Percentiles rank a stretch among this genome's conserved stretches.
These are phyloP conservation scores for Artemia sp. DNA, from an alignment of 2,888 invertebrate genomes.

Conservation along the genomic window DNA sequence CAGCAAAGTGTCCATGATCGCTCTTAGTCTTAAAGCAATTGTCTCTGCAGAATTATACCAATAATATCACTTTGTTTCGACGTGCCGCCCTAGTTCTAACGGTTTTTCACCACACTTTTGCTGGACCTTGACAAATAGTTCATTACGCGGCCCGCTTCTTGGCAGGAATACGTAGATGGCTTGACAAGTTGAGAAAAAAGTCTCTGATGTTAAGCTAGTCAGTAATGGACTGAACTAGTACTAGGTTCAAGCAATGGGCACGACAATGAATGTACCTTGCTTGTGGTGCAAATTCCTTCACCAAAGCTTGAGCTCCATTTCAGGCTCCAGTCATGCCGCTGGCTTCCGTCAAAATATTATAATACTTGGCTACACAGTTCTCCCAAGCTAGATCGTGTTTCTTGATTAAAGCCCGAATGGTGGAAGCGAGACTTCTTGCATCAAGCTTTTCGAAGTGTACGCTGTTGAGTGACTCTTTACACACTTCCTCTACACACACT, in stretches of 20 bases:
- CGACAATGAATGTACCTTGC: conserved; percentile 21
- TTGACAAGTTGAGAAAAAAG: conserved; percentile 15
- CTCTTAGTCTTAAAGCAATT: conserved; percentile 1
- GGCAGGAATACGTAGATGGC: conserved; percentile 17
- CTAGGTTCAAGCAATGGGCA: conserved; percentile 22
- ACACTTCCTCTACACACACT: conserved; percentile 20
- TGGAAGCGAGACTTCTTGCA: conserved; percentile 18
- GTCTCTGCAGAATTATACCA: neutral
- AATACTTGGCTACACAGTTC: conserved; percentile 21
- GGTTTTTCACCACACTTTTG: neutral
- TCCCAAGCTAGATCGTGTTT: conserved; percentile 18
- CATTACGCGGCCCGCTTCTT: conserved; percentile 12
- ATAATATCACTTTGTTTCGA: neutral
- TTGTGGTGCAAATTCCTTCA: conserved; percentile 20
- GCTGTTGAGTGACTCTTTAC: conserved; percentile 12
- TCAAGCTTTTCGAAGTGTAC: conserved; percentile 11
- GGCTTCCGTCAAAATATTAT: conserved; percentile 19
- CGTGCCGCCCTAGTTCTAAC: neutral
- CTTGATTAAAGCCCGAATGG: conserved; percentile 9
- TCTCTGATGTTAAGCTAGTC: conserved; percentile 14
- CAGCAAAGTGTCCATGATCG: neutral
- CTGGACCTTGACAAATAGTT: neutral
- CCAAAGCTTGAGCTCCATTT: conserved; percentile 17
- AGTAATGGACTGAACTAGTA: conserved; percentile 18
- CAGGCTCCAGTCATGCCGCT: conserved; percentile 32